Percentiles rank a stretch among this genome's conserved stretches.
Conservation (phyloP, 2,888 invertebrate genomes). For the Drosophila maculinotata region DNA sequence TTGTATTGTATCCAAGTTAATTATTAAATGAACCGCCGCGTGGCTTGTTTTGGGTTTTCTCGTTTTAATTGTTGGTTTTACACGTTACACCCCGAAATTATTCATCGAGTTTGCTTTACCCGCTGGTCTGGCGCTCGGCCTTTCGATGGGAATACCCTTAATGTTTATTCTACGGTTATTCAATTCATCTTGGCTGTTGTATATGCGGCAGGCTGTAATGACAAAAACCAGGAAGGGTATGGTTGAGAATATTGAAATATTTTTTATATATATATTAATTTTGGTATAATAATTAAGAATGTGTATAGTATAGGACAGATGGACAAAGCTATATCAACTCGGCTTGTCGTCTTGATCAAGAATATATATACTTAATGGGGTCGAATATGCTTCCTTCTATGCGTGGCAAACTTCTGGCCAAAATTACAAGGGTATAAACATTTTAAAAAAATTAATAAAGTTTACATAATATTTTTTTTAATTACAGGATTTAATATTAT, state of each 20-base stretch:
- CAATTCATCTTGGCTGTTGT: slow-evolving; percentile 53
- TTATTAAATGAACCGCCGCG: slow-evolving; percentile 35
- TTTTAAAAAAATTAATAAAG: no score
- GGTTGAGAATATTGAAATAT: no score
- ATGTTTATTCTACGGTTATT: slow-evolving; percentile 19
- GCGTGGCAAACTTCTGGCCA: no score
- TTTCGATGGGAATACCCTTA: slow-evolving; percentile 9
- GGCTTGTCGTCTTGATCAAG: no score
- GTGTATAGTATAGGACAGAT: no score
- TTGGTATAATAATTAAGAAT: no score
- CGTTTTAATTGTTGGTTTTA: slow-evolving; percentile 55
- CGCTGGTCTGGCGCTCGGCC: neutral
- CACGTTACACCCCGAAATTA: slow-evolving; percentile 50
- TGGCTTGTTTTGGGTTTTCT: slow-evolving; percentile 8
- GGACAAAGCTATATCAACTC: no score
- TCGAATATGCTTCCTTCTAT: no score
- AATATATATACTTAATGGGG: no score
- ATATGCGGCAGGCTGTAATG: slow-evolving; percentile 44
- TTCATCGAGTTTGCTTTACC: slow-evolving; percentile 47
- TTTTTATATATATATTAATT: neutral
- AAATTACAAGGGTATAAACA: no score
- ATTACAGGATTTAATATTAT: no score
- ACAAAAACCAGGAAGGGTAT: slow-evolving; percentile 8
- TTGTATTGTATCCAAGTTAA: slow-evolving; percentile 10
- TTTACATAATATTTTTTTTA: no score